phyloP scores from a whole-genome alignment of 2,797 vertebrate species.

The Ispidina picta region DNA sequence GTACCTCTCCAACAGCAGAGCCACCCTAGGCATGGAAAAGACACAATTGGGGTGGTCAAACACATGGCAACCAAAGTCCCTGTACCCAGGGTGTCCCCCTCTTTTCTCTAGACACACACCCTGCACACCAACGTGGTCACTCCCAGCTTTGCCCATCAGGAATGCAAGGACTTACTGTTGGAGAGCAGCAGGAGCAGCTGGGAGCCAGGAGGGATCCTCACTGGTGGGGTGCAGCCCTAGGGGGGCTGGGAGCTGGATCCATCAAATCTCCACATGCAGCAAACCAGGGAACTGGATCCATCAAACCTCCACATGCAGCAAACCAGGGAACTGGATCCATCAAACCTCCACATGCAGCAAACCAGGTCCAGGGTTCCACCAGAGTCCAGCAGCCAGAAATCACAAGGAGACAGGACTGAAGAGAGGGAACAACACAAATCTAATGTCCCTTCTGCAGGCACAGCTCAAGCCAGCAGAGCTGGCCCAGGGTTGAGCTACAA shows the following conservation, averaged over 20 bases:
- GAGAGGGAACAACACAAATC: rapidly evolving
- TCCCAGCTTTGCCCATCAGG: rapidly evolving
- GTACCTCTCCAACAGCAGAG: background rate
- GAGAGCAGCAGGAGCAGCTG: background rate
- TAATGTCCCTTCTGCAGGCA: background rate
- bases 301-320: rapidly evolving
- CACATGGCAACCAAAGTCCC: rapidly evolving
- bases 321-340: too few species aligned
- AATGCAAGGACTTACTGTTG: background rate
- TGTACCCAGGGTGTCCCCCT: background rate
- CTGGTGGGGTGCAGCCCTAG: rapidly evolving
- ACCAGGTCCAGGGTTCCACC: background rate
- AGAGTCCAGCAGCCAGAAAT: background rate
- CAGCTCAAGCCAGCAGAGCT: rapidly evolving
- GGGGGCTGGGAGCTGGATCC: too few species aligned
- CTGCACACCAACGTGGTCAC: rapidly evolving
- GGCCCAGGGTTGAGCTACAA: background rate
- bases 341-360: background rate
- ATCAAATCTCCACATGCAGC: rapidly evolving
- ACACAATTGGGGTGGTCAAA: rapidly evolving
- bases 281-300: rapidly evolving
- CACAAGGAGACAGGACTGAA: rapidly evolving
- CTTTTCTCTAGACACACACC: rapidly evolving
- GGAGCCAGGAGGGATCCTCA: background rate
- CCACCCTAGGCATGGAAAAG: background rate